Base-by-base conservation (phyloP, 2,888 invertebrate species). In the Oscheius sp. region DNA sequence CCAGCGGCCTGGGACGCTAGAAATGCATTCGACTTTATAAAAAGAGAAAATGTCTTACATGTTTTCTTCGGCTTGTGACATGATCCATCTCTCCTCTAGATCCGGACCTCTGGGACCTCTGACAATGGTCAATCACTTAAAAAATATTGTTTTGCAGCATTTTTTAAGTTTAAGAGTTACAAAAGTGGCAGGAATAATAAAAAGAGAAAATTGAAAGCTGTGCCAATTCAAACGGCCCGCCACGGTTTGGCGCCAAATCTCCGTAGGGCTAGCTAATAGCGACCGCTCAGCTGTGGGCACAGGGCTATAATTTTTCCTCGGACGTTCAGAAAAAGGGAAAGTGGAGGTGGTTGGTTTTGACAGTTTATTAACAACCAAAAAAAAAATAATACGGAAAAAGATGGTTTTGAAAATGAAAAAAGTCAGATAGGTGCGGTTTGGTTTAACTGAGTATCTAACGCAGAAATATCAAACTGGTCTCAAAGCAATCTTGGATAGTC, bases 21-120 rank as follows among this genome's bases (percentile, higher is more conserved):
- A 63, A 9, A 48, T 2, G 13, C 4, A 33, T 29, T 60, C 5
- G 7, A 35, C 35, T 60, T 10, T 60, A 42, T 42, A 11, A 35
- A 9, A 2, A 60, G 35, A 58, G 11, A 3, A 32, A 58, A 42
- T 5, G 0, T 3, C 60, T 35, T 60, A 60, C 60, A 2, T 33
- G 2, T 60, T 60, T 60, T 37, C 35, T 33, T 10, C 60, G 33
- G 11, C 60, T 60, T 33, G 60, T 60, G 37, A 60, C 37, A 60
- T 60, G 32, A 3, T 60, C 37, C 42, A 42, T 57, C 9, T 33
- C 57, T 32, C 33, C 57, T n/a, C 9, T 57, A 10, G 57, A 57
- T 1, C 29, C 57, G 21, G 29, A 29, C 2, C 10, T 9, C 57
- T 11, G 21, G 21, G 58, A 37, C 37, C 11, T 11, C n/a, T 60